Evolutionary conservation across 2,113 vertebrate species (phyloP), one percentile per base, ranked within the genome.

Genomic region (Oncorhynchus nerka): DNA sequence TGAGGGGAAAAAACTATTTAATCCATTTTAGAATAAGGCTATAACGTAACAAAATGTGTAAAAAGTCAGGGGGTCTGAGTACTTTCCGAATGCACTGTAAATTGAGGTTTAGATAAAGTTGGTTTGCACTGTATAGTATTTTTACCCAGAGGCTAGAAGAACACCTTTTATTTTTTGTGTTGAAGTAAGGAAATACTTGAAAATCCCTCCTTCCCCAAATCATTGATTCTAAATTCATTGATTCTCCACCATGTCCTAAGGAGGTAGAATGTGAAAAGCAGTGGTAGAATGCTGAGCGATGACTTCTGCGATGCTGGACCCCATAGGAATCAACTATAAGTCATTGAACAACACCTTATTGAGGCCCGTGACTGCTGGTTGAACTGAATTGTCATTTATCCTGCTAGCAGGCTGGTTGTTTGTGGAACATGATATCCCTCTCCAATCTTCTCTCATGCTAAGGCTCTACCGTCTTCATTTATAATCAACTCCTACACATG

Each of bases 401-500:
- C 20, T 55, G 3, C 26, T 15, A 68, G n/a, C 48, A 11, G 20
- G 51, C 39, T 26, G 68, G 68, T 16, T 64, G 7, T 72, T 67
- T 20, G 12, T 32, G 34, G 65, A 32, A 39, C 4, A 16, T 70
- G 16, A 24, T 59, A 78, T 77, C 61, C 73, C 24, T 68, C 62
- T 68, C 73, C 64, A 24, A 78, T 83, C 75, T 80, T 64, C 69
- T 81, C 61, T 80, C 64, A 80, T 75, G 73, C 73, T 80, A 78
- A 81, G 34, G 68, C 62, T 65, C 74, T 80, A 68, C 65, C 61
- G n/a, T 19, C 13, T 39, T 83, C 83, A 88, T 87, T 84, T 70
- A 79, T 85, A 88, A 88, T 82, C 70, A 80, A 84, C 82, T 71
- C 80, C 84, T 84, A 86, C 84, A 78, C 78, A 75, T 83, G 77